Base-by-base conservation (phyloP, 2,888 invertebrate species). In the Zootermopsis nevadensis region DNA sequence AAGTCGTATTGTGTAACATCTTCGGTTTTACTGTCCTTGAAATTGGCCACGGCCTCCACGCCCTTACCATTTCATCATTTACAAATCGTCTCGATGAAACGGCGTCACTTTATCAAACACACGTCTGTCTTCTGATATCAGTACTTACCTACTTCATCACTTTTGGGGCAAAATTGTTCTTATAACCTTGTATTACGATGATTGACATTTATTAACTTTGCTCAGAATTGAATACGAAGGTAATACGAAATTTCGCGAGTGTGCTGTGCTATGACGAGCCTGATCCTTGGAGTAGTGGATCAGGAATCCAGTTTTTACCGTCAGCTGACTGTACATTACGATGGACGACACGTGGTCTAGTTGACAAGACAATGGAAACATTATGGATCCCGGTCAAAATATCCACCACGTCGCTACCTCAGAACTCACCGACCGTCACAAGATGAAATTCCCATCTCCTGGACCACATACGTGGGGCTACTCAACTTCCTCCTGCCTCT, bases 281-380 rank as follows among this genome's bases (percentile, higher is more conserved):
- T 66, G 66, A 30, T 27, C n/a, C 7, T 30, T 12, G 66, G 27
- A 66, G 27, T 12, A 66, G 15, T 12, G 66, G 27, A 66, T 4
- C 12, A 66, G 15, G 30, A 66, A 66, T 66, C 66, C 27, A 3
- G 66, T 66, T 66, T 66, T 66, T 10, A 15, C 19, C 15, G 48
- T 48, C 48, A 19, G 19, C 48, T 3, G 48, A 48, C 19, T 3
- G 48, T 27, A n/a, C 66, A 66, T 66, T 66, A 27, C 27, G 66
- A 66, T 66, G 66, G 66, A 27, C 10, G 66, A 66, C 66, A 66
- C 66, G 66, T 66, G 66, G 27, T 30, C n/a, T 4, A n/a, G 30
- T 30, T 66, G 66, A 66, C 66, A 66, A 66, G 66, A 66, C 66
- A 66, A 66, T 66, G 66, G 66, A 66, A 66, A 66, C 66, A 66